Conservation (phyloP, 2,113 vertebrate genomes). For the Paracanthobrama guichenoti region DNA sequence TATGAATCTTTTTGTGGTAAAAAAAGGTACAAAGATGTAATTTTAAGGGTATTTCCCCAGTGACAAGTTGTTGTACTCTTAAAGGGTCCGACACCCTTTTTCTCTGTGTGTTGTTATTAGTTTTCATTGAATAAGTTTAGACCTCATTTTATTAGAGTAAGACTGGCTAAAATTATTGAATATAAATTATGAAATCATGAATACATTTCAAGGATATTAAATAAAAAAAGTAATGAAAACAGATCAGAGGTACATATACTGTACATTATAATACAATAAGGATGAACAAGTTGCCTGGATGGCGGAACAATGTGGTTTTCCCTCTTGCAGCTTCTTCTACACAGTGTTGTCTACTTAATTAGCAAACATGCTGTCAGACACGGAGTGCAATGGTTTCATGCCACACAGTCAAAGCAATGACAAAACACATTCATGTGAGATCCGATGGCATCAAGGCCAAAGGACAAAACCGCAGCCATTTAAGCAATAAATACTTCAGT, state of each 20-base stretch:
- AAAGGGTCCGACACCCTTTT: no score
- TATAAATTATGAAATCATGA: neutral
- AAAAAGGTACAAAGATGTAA: no score
- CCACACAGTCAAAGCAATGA: slow-evolving; percentile 39
- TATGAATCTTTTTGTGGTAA: no score
- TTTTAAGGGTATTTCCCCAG: no score
- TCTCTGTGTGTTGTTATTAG: no score
- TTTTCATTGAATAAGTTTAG: neutral
- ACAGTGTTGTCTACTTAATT: neutral
- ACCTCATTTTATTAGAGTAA: neutral
- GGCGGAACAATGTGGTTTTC: neutral
- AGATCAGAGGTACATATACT: neutral
- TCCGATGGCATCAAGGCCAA: slow-evolving; percentile 18
- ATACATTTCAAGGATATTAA: neutral
- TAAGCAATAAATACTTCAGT: slow-evolving; percentile 47
- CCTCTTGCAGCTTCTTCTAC: neutral
- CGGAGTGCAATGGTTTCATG: neutral
- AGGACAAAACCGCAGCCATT: slow-evolving; percentile 21
- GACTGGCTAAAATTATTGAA: neutral
- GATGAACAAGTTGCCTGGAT: neutral
- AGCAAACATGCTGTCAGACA: slow-evolving; percentile 11
- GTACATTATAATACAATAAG: neutral
- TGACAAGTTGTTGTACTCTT: no score
- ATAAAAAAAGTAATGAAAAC: neutral
- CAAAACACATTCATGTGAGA: slow-evolving; percentile 32